phyloP scores from a whole-genome alignment of 2,797 vertebrate genomes.

The Triplophysa yarkandensis region DNA sequence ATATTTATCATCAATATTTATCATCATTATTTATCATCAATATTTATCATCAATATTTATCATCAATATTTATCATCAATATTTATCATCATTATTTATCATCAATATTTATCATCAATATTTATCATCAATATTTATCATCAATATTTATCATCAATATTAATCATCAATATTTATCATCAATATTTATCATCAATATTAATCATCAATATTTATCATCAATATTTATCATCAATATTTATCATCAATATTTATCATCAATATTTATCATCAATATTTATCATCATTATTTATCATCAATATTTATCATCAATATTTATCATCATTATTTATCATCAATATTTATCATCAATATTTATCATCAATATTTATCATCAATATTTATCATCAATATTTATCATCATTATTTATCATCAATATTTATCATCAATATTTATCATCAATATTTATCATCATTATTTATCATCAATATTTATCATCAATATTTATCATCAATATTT shows the following conservation, averaged over 20 bases:
- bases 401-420: neutral
- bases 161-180: too few relatives aligned
- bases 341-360: neutral
- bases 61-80: neutral
- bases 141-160: neutral
- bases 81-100: neutral
- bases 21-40: too few relatives aligned
- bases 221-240: neutral
- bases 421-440: neutral
- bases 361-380: neutral
- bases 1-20: neutral
- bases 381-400: neutral
- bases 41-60: neutral
- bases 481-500: neutral
- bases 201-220: too few relatives aligned
- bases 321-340: neutral
- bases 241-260: neutral
- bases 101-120: too few relatives aligned
- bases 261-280: neutral
- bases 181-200: neutral
- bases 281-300: too few relatives aligned
- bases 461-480: neutral
- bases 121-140: neutral
- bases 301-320: neutral
- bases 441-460: neutral